Percentiles rank a stretch among this genome's conserved stretches.
These are phyloP conservation scores for Habroteleia sp. DNA, from an alignment of 2,888 invertebrate species.

Conservation along the genomic window DNA sequence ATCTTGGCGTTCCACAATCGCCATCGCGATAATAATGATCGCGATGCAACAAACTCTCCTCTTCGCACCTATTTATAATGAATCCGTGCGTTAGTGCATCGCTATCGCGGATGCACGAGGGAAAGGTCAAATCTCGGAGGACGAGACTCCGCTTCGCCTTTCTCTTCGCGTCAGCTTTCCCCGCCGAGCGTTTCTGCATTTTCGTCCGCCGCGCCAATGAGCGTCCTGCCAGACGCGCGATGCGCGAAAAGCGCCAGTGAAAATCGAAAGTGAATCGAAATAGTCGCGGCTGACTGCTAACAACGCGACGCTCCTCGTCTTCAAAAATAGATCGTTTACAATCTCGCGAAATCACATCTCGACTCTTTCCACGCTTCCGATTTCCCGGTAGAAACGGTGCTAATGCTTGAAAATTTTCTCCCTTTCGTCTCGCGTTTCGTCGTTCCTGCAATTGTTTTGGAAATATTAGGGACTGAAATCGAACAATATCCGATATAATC, in stretches of 20 bases:
- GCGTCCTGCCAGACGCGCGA: conserved; percentile 5
- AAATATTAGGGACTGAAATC: too few species aligned
- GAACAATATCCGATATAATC: too few species aligned
- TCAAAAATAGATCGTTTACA: conserved; percentile 20
- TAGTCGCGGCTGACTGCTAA: conserved; percentile 19
- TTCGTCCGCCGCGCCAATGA: conserved; percentile 31
- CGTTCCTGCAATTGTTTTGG: background rate
- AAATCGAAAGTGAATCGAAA: conserved; percentile 27
- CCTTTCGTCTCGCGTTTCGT: background rate
- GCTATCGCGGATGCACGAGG: conserved; percentile 25
- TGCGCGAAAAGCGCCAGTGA: conserved; percentile 29
- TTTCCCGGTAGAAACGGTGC: too few species aligned
- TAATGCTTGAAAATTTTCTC: too few species aligned
- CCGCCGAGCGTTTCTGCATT: conserved; percentile 24
- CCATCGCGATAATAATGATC: conserved; percentile 8
- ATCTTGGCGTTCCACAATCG: conserved; percentile 1
- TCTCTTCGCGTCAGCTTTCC: conserved; percentile 28
- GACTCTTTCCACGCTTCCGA: conserved; percentile 88
- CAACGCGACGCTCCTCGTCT: conserved; percentile 25
- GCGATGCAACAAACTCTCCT: conserved; percentile 8
- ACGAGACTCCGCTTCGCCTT: conserved; percentile 28
- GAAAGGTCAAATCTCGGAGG: conserved; percentile 37
- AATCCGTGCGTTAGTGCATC: conserved; percentile 17
- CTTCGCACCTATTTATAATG: conserved; percentile 26
- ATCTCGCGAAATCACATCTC: conserved; percentile 85